Conservation (phyloP, 2,113 vertebrate genomes). For the Rhabdornis inornatus region DNA sequence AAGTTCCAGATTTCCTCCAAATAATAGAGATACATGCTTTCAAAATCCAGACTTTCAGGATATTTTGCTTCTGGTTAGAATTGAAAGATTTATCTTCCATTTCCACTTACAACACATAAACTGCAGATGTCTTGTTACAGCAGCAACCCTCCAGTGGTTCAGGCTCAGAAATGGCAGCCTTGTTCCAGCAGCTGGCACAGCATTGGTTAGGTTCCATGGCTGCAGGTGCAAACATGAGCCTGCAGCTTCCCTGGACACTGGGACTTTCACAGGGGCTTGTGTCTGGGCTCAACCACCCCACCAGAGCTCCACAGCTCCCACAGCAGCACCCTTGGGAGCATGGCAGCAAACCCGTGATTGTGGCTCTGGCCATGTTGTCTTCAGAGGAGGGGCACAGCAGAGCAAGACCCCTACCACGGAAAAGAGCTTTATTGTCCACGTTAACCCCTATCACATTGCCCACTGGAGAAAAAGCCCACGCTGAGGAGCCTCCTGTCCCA, state of each 20-base stretch:
- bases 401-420: not conserved
- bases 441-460: not conserved
- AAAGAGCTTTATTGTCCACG: not conserved
- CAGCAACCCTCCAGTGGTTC: not conserved
- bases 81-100: not conserved
- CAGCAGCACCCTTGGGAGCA: not conserved
- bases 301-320: not conserved
- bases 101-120: not conserved
- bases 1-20: not conserved
- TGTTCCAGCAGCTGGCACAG: not conserved
- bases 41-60: not conserved
- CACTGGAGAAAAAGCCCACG: not conserved
- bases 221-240: rapidly evolving
- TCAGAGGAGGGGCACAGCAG: not conserved
- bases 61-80: not conserved
- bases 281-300: not conserved
- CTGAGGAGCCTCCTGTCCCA: not conserved
- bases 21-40: not conserved
- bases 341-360: rapidly evolving
- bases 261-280: not conserved
- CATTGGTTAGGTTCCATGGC: rapidly evolving
- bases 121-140: not conserved
- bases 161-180: not conserved
- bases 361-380: rapidly evolving
- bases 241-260: not conserved